Conservation (phyloP, 2,888 invertebrate species). For the Melinopterus prodromus region DNA sequence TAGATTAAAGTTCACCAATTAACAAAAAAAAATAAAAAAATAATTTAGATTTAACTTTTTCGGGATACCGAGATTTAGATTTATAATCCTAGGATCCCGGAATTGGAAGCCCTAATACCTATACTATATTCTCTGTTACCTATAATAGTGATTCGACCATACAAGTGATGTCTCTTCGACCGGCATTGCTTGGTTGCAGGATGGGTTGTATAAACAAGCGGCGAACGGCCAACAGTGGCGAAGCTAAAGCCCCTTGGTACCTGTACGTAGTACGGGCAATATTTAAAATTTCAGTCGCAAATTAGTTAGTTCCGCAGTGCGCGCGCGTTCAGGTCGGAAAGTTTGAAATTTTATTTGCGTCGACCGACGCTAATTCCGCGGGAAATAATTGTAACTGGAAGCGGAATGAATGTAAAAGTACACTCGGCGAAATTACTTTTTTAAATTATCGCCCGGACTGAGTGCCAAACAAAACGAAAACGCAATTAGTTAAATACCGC, state of each 20-base stretch:
- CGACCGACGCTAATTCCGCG: constrained; percentile 22
- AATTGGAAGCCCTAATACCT: too few relatives aligned
- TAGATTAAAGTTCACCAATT: too few relatives aligned
- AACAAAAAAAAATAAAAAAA: too few relatives aligned
- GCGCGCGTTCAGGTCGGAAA: constrained; percentile 9
- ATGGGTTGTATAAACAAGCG: constrained; percentile 15
- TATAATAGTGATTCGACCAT: not conserved
- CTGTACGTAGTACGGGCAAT: constrained; percentile 14
- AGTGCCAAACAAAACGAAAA: constrained; percentile 8
- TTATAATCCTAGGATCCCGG: too few relatives aligned
- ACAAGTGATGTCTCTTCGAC: not conserved
- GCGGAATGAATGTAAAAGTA: constrained; percentile 27
- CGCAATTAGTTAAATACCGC: constrained; percentile 27
- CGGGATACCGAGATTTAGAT: too few relatives aligned
- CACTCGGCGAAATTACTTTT: constrained; percentile 33
- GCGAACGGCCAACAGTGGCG: not conserved
- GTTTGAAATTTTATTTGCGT: constrained; percentile 18
- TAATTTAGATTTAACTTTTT: too few relatives aligned
- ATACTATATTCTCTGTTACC: too few relatives aligned
- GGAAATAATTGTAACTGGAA: constrained; percentile 29
- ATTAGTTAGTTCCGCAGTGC: constrained; percentile 14
- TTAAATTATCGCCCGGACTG: constrained; percentile 26
- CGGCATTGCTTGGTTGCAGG: constrained; percentile 16
- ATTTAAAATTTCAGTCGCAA: constrained; percentile 25
- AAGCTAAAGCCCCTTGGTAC: not conserved